Conservation (phyloP, 35 echinoderm and acorn worm species). For the Diadema setosum region DNA sequence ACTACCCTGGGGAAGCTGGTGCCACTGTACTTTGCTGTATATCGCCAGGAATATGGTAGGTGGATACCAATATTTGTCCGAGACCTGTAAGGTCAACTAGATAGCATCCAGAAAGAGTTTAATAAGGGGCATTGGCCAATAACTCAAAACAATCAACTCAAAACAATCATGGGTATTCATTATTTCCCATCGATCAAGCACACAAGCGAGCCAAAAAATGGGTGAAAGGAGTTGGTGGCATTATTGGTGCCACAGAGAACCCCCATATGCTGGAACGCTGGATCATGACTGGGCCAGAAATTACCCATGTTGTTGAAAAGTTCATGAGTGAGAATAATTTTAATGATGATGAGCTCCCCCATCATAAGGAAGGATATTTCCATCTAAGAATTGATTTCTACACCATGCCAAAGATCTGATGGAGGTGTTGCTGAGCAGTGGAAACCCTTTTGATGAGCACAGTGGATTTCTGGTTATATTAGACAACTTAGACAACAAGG, state of each 20-base stretch:
- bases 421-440: not conserved
- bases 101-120: not conserved
- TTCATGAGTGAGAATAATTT: too few species aligned
- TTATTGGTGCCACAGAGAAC: slow-evolving; percentile 44
- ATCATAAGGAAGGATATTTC: too few species aligned
- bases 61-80: slow-evolving; percentile 52
- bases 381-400: too few species aligned
- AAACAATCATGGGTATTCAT: slow-evolving; percentile 39
- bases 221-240: slow-evolving; percentile 53
- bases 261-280: not conserved
- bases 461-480: not conserved
- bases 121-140: not conserved
- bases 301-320: not conserved
- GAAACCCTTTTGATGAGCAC: not conserved
- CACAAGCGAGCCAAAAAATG: slow-evolving; percentile 50
- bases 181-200: slow-evolving; percentile 27
- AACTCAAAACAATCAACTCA: not conserved
- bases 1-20: slow-evolving; percentile 14
- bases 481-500: too few species aligned
- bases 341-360: too few species aligned
- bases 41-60: slow-evolving; percentile 43
- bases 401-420: not conserved
- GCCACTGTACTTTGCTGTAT: slow-evolving; percentile 65
- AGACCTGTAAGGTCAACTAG: not conserved
- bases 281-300: not conserved